A percentile compares a stretch with the other conserved stretches of the same genome.
Conservation (phyloP, 2,888 invertebrate genomes). For the Escarpia spicata region DNA sequence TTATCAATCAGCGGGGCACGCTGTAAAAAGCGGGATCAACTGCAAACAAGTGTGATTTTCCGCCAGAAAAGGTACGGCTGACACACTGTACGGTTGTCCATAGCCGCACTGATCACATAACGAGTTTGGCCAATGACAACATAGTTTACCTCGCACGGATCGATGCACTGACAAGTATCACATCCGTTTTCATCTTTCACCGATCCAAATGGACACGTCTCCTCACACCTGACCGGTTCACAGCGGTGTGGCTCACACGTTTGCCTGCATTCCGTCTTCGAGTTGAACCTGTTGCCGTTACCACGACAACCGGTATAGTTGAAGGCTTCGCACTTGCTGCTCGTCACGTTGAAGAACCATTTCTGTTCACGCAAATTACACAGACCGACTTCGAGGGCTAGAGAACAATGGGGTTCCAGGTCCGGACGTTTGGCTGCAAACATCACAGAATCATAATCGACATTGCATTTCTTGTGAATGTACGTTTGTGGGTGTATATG, state of each 20-base stretch:
- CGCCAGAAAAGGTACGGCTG: no score
- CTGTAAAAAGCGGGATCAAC: no score
- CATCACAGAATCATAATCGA: not conserved
- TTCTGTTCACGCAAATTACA: not conserved
- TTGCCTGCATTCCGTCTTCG: not conserved
- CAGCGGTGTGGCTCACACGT: not conserved
- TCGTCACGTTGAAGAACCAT: slow-evolving; percentile 22
- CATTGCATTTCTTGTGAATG: not conserved
- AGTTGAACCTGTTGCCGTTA: not conserved
- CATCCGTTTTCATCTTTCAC: not conserved
- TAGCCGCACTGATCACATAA: no score
- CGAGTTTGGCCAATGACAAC: no score
- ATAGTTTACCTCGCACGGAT: slow-evolving; percentile 20
- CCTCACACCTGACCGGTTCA: not conserved
- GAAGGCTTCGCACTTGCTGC: slow-evolving; percentile 8
- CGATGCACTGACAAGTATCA: slow-evolving; percentile 5
- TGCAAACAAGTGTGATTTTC: no score
- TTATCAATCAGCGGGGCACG: no score
- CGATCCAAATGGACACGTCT: not conserved
- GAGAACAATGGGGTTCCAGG: not conserved
- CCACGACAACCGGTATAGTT: slow-evolving; percentile 26
- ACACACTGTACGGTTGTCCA: no score
- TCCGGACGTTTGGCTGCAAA: not conserved
- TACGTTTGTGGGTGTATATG: not conserved
- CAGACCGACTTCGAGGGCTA: slow-evolving; percentile 3